Evolutionary conservation across 2,113 vertebrate genomes (phyloP).

Genomic region (Rhea americana): DNA sequence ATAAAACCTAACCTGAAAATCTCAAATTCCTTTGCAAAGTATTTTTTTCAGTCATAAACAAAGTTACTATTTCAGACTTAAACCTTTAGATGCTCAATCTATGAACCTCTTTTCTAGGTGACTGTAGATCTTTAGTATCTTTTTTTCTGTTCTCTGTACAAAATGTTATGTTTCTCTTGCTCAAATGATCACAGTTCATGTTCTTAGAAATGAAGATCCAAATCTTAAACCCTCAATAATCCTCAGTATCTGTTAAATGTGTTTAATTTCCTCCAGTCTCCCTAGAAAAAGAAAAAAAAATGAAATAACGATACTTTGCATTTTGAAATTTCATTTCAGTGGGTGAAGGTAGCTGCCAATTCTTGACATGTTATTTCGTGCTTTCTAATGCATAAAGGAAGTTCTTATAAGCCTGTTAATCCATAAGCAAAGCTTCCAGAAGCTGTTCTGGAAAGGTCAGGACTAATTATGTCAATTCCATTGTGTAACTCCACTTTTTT

Average conservation of each 20-base stretch:
- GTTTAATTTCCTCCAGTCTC: background rate
- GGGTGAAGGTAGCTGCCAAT: background rate
- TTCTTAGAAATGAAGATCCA: background rate
- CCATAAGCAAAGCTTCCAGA: background rate
- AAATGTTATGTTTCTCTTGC: too few species aligned
- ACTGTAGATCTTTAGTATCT: too few species aligned
- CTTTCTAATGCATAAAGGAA: background rate
- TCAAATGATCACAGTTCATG: background rate
- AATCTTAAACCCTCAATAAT: background rate
- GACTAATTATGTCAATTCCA: background rate
- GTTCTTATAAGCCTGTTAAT: background rate
- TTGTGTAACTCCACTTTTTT: background rate
- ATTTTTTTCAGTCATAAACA: too few species aligned
- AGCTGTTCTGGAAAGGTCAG: background rate
- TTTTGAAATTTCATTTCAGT: background rate
- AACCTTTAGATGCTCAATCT: too few species aligned
- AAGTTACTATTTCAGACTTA: too few species aligned
- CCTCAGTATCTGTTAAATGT: background rate
- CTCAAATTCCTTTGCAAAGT: too few species aligned
- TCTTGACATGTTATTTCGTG: background rate
- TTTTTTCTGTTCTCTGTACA: too few species aligned
- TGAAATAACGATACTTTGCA: background rate
- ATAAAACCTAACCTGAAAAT: too few species aligned
- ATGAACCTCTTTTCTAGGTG: too few species aligned
- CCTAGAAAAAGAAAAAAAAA: background rate